phyloP scores from a whole-genome alignment of 2,797 vertebrate genomes.

The Sciaenops ocellatus region DNA sequence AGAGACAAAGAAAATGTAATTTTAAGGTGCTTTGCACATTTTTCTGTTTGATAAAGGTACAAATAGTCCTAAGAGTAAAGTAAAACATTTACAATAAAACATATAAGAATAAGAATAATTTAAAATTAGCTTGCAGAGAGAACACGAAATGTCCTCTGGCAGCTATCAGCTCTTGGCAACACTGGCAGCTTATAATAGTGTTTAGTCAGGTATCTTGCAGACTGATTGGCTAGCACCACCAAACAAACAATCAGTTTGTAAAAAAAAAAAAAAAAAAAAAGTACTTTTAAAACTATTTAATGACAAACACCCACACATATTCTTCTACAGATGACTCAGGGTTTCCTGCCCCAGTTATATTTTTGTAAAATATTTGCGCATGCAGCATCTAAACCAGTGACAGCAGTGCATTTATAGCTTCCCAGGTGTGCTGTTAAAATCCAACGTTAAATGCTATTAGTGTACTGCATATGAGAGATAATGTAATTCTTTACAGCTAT shows the following conservation, averaged over 20 bases:
- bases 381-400: constrained; percentile 15
- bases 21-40: background rate
- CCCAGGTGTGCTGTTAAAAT: constrained; percentile 20
- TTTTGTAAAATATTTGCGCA: constrained; percentile 10
- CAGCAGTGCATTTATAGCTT: constrained; percentile 18
- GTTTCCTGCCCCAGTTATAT: constrained; percentile 6
- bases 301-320: background rate
- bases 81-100: background rate
- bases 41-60: background rate
- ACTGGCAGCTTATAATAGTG: constrained; percentile 1
- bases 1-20: background rate
- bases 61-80: background rate
- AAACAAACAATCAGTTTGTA: constrained; percentile 10
- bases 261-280: background rate
- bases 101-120: constrained; percentile 11
- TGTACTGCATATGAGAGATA: background rate
- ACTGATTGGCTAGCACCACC: constrained; percentile 2
- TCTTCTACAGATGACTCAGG: constrained; percentile 1
- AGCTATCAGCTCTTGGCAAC: constrained; percentile 12
- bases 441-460: background rate
- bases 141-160: constrained; percentile 18
- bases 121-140: background rate
- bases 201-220: constrained; percentile 19
- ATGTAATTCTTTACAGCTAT: background rate
- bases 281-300: constrained; percentile 11